These are phyloP conservation scores for Bradypodion pumilum DNA, from an alignment of 2,797 vertebrate genomes.

Conservation along the genomic window DNA sequence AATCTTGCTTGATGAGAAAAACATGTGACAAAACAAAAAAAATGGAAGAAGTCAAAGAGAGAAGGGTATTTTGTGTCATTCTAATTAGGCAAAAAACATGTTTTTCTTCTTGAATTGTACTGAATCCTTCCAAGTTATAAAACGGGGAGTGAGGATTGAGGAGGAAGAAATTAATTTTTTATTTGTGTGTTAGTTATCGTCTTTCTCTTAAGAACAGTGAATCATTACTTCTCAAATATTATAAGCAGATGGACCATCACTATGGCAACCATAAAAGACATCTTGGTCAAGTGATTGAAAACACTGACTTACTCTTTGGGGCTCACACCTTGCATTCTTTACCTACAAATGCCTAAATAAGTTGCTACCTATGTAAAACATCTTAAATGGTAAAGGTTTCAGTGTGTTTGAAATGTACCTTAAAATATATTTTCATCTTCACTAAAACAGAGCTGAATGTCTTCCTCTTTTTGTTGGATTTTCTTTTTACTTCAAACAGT, in stretches of 20 bases:
- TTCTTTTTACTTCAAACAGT: not conserved
- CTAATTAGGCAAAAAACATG: not conserved
- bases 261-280: conserved; percentile 14
- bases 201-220: conserved; percentile 34
- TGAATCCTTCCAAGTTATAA: conserved; percentile 1
- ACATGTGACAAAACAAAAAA: conserved; percentile 17
- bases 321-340: not conserved
- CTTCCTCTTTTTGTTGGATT: too few relatives aligned
- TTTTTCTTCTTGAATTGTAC: conserved; percentile 35
- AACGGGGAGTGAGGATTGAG: not conserved
- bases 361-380: not conserved
- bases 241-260: conserved; percentile 27
- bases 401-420: not conserved
- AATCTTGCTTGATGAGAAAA: not conserved
- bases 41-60: not conserved
- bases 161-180: conserved; percentile 28
- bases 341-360: not conserved
- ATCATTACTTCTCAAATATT: conserved; percentile 34
- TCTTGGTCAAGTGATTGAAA: conserved; percentile 18
- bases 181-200: conserved; percentile 34
- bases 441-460: not conserved
- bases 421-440: not conserved
- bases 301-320: not conserved
- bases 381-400: conserved; percentile 2
- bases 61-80: conserved; percentile 23